Percentiles rank a stretch among this genome's conserved stretches.
Evolutionary conservation across 2,113 vertebrate genomes (phyloP).

Genomic region (Nothoprocta pentlandii): DNA sequence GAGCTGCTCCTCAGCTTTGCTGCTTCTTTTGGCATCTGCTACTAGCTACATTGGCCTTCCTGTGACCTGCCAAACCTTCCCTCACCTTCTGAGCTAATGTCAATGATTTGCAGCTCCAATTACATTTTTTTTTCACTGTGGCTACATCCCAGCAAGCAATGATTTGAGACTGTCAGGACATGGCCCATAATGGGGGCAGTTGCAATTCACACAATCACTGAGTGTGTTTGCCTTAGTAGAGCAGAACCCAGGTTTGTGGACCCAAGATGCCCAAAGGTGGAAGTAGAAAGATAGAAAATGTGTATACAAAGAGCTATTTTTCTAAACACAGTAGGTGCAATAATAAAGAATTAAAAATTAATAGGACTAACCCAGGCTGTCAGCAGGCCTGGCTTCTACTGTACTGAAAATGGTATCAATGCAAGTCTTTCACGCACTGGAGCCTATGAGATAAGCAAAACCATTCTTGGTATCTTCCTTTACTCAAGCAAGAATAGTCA

Average conservation of each 20-base stretch:
- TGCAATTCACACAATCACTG: background rate
- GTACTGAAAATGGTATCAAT: background rate
- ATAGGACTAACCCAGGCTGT: background rate
- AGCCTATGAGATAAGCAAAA: slow-evolving; percentile 29
- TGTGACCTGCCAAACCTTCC: background rate
- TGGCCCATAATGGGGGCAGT: fast-evolving
- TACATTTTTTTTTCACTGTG: background rate
- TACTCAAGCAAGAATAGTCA: slow-evolving; percentile 12
- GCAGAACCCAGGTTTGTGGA: background rate
- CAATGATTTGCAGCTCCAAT: background rate
- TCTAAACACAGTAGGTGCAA: background rate
- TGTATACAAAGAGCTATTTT: background rate
- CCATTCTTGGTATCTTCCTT: slow-evolving; percentile 33
- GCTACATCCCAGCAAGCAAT: background rate
- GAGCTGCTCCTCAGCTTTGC: background rate
- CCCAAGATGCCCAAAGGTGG: background rate
- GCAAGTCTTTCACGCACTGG: background rate
- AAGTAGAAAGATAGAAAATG: background rate
- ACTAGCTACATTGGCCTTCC: background rate
- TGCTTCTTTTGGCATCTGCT: background rate
- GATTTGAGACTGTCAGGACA: fast-evolving
- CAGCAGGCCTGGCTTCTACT: background rate
- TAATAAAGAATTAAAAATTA: slow-evolving; percentile 25
- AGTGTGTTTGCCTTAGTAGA: background rate
- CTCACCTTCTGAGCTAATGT: background rate